Evolutionary conservation across 2,113 vertebrate genomes (phyloP).

Genomic region (Thalassarche chlororhynchos): DNA sequence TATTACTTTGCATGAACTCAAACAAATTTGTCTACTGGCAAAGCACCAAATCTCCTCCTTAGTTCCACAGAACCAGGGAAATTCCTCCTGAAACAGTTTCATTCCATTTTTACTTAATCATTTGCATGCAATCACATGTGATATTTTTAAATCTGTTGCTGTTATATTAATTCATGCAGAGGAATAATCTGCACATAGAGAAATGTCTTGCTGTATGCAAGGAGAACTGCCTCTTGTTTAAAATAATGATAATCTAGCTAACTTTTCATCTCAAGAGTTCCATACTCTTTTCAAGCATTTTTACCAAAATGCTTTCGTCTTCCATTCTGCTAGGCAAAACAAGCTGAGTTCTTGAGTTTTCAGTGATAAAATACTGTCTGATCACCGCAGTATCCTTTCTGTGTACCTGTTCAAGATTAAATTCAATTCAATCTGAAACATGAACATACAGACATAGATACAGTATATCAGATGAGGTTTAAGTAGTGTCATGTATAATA

Average conservation of each 20-base stretch:
- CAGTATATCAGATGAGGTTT: not conserved
- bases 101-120: not conserved
- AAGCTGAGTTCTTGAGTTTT: not conserved
- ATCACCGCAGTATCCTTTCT: not conserved
- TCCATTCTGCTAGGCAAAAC: not conserved
- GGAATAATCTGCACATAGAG: not conserved
- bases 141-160: not conserved
- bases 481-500: not conserved
- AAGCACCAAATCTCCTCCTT: not conserved
- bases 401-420: not conserved
- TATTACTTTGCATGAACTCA: not conserved
- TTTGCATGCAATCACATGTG: not conserved
- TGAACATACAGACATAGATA: not conserved
- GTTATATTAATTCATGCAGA: not conserved
- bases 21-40: not conserved
- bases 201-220: not conserved
- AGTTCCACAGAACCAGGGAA: not conserved
- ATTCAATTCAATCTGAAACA: not conserved
- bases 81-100: not conserved
- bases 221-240: not conserved
- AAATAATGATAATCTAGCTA: not conserved
- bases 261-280: not conserved
- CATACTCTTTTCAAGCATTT: not conserved
- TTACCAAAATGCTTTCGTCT: not conserved
- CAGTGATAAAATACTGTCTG: not conserved